These are phyloP conservation scores for Distichodus sexfasciatus DNA, from an alignment of 2,797 vertebrate species.

Conservation along the genomic window DNA sequence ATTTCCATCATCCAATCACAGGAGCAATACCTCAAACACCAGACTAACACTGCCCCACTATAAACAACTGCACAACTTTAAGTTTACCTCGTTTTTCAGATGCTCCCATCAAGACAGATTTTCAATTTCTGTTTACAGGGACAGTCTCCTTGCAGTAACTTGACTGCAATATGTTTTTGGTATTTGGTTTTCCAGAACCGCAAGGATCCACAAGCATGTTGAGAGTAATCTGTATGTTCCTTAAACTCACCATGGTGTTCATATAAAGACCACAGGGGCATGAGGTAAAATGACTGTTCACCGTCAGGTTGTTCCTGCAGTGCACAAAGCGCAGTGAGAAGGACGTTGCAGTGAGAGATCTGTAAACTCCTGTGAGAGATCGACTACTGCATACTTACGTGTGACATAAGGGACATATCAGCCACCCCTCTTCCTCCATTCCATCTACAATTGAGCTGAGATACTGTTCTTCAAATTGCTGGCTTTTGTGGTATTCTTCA, in stretches of 20 bases:
- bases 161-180: too few species aligned
- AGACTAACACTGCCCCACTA: too few species aligned
- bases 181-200: too few species aligned
- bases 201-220: too few species aligned
- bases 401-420: slow-evolving; percentile 89
- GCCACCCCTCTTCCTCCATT: slow-evolving; percentile 68
- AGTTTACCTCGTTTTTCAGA: too few species aligned
- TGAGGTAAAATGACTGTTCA: slow-evolving; percentile 72
- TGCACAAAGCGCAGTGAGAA: slow-evolving; percentile 28
- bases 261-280: slow-evolving; percentile 88
- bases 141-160: too few species aligned
- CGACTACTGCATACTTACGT: slow-evolving; percentile 68
- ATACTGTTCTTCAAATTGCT: slow-evolving; percentile 83
- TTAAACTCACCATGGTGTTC: slow-evolving; percentile 75
- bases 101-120: too few species aligned
- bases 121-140: too few species aligned
- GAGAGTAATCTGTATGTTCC: not conserved
- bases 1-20: too few species aligned
- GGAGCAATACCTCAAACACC: too few species aligned
- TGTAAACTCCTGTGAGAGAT: too few species aligned
- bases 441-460: slow-evolving; percentile 78
- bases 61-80: too few species aligned
- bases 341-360: not conserved
- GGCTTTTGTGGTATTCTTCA: slow-evolving; percentile 81
- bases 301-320: slow-evolving; percentile 80